A percentile compares a stretch with the other conserved stretches of the same genome.
phyloP scores from a whole-genome alignment of 1,140 invertebrate species.

The Aphelinus certus region DNA sequence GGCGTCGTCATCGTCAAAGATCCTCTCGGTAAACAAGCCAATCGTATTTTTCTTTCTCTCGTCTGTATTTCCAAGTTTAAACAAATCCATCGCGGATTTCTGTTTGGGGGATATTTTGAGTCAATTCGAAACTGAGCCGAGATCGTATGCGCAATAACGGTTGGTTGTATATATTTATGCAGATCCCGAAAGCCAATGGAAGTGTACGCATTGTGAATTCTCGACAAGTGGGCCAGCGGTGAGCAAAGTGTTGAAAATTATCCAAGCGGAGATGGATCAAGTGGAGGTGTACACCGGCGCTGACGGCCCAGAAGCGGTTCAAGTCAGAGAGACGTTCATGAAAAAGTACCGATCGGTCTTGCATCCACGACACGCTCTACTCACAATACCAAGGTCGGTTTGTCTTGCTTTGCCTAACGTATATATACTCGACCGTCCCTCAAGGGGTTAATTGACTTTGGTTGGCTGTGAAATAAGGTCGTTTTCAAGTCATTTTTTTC shows the following conservation, averaged over 20 bases:
- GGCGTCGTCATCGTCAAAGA: constrained; percentile 74
- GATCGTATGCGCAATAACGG: too few species aligned
- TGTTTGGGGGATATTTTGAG: too few species aligned
- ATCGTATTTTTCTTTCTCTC: background rate
- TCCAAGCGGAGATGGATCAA: constrained; percentile 59
- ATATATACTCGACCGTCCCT: background rate
- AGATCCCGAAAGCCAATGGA: constrained; percentile 74
- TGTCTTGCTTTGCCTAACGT: too few species aligned
- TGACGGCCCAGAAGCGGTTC: constrained; percentile 70
- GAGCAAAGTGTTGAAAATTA: constrained; percentile 58
- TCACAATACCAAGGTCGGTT: constrained; percentile 68
- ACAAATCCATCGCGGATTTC: too few species aligned
- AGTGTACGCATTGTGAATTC: constrained; percentile 77
- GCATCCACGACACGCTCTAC: constrained; percentile 77
- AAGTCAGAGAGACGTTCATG: constrained; percentile 70
- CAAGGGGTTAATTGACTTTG: too few species aligned
- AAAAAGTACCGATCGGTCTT: constrained; percentile 72
- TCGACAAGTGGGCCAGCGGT: constrained; percentile 70
- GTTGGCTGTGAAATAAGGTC: too few species aligned
- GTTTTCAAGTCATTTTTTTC: too few species aligned
- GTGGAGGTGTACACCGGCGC: constrained; percentile 53
- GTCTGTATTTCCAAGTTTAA: background rate
- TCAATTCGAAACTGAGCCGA: too few species aligned
- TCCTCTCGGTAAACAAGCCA: constrained; percentile 69
- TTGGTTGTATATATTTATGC: constrained; percentile 28